These are phyloP conservation scores for Macrochelys suwanniensis DNA, from an alignment of 2,797 vertebrate species.

Conservation along the genomic window DNA sequence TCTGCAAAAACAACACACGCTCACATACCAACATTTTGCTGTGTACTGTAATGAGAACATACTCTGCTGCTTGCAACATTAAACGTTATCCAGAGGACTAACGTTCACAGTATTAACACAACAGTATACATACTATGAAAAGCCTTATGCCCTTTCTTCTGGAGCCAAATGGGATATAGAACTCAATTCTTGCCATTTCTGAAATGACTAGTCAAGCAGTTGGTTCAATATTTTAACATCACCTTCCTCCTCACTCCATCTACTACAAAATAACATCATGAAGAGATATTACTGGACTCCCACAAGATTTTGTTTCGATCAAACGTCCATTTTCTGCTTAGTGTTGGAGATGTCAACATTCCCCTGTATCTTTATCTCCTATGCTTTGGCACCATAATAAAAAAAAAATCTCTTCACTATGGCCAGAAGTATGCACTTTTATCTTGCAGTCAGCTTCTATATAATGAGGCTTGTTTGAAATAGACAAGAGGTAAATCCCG, in stretches of 20 bases:
- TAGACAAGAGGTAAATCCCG: background rate
- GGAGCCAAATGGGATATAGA: background rate
- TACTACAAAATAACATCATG: background rate
- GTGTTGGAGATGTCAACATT: slow-evolving; percentile 15
- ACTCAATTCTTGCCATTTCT: background rate
- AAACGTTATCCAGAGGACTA: slow-evolving; percentile 18
- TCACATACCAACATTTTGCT: background rate
- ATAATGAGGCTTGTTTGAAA: slow-evolving; percentile 3
- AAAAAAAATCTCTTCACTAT: background rate
- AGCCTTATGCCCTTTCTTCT: background rate
- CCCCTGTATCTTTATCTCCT: slow-evolving; percentile 3
- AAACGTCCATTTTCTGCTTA: slow-evolving; percentile 38
- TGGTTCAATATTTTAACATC: background rate
- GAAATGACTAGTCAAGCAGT: background rate
- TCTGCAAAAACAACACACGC: slow-evolving; percentile 21
- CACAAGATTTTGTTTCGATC: slow-evolving; percentile 34
- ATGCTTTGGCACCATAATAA: background rate
- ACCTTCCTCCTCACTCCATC: background rate
- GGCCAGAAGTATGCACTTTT: background rate
- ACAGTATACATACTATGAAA: background rate
- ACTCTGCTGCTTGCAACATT: slow-evolving; percentile 47
- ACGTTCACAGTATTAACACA: background rate
- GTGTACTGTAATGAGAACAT: slow-evolving; percentile 2
- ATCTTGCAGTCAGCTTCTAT: slow-evolving; percentile 9
- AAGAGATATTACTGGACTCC: background rate